Evolutionary conservation across 1,140 invertebrate genomes (phyloP), one percentile per base, ranked within the genome.

Genomic region (Oncopodura yosiiana): DNA sequence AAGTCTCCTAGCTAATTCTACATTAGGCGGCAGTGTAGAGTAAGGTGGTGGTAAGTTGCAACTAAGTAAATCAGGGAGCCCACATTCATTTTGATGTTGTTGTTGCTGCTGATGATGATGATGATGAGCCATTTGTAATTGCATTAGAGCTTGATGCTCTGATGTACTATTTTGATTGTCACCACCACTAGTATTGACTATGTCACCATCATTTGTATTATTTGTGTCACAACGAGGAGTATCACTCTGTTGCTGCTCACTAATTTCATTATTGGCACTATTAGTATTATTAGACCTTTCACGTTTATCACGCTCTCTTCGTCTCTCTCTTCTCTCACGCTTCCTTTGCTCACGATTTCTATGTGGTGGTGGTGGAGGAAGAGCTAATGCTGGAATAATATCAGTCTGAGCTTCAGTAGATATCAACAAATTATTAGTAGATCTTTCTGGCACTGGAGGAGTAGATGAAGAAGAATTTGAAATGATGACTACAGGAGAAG

Each of bases 11-110:
- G 53, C 23, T 19, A 51, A 51, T 32, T 64, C 62, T 27, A 30
- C 56, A 37, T 49, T 50, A 55, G 66, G 37, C 18, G 74, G 68
- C 49, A 72, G 45, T 8, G 70, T 68, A 3, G 71, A 69, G 48
- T 72, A 72, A 8, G 73, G 73, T 8, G 73, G 73, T 26, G 73
- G 71, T 32, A 74, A 65, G 62, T 76, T 74, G 4, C 73, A 74
- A 59, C 75, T 70, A 5, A 76, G 67, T 24, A 77, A 68, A 60
- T 76, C 75, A 4, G 75, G 73, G 21, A 76, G 63, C 14, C 69
- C 62, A 11, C 70, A 69, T 9, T 51, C 46, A 16, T 46, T 34
- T 38, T 23, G 5, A 24, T 32, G 21, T 50, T 32, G 19, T 38
- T 16, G 16, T 21, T 44, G 26, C 18, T 44, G 29, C 12, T 26